Base-by-base conservation (phyloP, 2,113 vertebrate species). In the Delphinapterus leucas region DNA sequence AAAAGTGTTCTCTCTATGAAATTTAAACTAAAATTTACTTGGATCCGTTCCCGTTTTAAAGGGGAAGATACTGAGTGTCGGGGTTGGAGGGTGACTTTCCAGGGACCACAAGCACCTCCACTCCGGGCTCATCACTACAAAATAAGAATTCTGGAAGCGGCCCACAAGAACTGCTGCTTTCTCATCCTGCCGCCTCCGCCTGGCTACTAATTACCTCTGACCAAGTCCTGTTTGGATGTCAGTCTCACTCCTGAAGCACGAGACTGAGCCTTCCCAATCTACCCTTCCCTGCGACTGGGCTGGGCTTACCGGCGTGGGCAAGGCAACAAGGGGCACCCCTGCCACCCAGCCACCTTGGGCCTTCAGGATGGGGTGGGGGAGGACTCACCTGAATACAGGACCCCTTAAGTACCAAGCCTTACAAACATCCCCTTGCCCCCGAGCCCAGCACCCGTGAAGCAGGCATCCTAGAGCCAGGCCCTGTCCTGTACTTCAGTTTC, bases 51-150 rank as follows among this genome's bases (percentile, higher is more conserved):
- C 58, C 70, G 0, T 74, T 83, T 83, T 84, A 14, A 79, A 73
- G 44, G 25, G 63, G 73, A 44, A 82, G 38, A 36, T 15, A 28
- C 0, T 44, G 68, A 26, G 38, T 33, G 11, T 13, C 20, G 33
- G 28, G 53, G 8, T 15, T 47, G 53, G 23, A 6, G 0, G 5
- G 53, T 20, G 28, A 81, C 80, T 60, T 70, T 41, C 49, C 58
- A 70, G 38, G 61, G 63, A 44, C 1, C 31, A 28, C 21, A 53
- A 55, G n/a, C 17, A 33, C 38, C 6, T 11, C 3, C 23, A 6
- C 10, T 1, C 3, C 11, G 31, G 17, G 2, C 10, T 6, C 28
- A 3, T 60, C 23, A 5, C 10, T 14, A 55, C 36, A 26, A 2
- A 13, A 0, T 13, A 20, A 73, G 71, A 63, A 55, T 47, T 77